phyloP scores from a whole-genome alignment of 2,113 vertebrate genomes.

The Melanocharis versteri region DNA sequence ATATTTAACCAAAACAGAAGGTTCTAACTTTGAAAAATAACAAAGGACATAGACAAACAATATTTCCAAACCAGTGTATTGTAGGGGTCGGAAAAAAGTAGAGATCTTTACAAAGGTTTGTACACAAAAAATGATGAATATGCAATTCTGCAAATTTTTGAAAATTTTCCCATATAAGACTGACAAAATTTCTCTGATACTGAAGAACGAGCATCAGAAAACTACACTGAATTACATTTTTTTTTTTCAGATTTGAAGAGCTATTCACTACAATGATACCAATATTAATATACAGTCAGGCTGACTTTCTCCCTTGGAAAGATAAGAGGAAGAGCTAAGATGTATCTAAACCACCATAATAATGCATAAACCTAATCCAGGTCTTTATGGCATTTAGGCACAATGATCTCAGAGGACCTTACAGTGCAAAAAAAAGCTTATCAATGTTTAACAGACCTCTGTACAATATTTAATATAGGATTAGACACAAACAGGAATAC shows the following conservation, averaged over 20 bases:
- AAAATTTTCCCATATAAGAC: neutral
- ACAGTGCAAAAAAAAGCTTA: constrained; percentile 63
- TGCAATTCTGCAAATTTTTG: neutral
- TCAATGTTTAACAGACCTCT: constrained; percentile 74
- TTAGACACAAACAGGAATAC: constrained; percentile 68
- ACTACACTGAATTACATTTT: neutral
- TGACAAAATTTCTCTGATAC: neutral
- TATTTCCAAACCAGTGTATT: neutral
- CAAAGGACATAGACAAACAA: neutral
- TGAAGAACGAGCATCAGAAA: neutral
- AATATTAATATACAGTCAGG: constrained; percentile 55
- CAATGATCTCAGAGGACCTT: constrained; percentile 54
- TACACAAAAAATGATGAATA: neutral
- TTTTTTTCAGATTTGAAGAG: neutral
- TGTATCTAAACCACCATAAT: constrained; percentile 53
- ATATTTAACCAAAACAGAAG: neutral
- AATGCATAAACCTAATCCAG: constrained; percentile 63
- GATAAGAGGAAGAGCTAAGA: constrained; percentile 8
- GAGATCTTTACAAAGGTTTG: neutral
- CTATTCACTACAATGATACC: constrained; percentile 24
- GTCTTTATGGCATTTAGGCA: constrained; percentile 61
- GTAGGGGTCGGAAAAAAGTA: accelerated
- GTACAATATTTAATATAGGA: constrained; percentile 71
- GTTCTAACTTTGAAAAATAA: neutral
- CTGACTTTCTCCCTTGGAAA: constrained; percentile 53